Evolutionary conservation across 1,140 invertebrate species (phyloP).

Genomic region (Cydia pomonella): DNA sequence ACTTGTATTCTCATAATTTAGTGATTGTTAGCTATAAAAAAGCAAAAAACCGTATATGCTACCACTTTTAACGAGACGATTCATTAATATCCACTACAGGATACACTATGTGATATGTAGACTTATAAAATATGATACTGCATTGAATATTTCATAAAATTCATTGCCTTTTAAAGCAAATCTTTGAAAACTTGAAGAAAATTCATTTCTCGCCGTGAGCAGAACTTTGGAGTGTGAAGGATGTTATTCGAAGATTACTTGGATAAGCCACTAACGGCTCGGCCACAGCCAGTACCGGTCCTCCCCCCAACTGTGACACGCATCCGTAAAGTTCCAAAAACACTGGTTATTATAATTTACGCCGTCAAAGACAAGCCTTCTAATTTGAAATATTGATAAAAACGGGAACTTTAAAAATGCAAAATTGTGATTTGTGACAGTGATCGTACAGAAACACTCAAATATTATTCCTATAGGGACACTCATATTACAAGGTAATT

Average conservation of each 20-base stretch:
- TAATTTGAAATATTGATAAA: slow-evolving; percentile 63
- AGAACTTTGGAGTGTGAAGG: not conserved
- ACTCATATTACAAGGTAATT: slow-evolving; percentile 78
- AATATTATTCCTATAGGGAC: slow-evolving; percentile 67
- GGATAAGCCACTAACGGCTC: slow-evolving; percentile 29
- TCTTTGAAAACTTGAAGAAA: not conserved
- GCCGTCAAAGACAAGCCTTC: slow-evolving; percentile 64
- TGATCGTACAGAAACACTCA: slow-evolving; percentile 73
- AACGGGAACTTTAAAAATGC: slow-evolving; percentile 66
- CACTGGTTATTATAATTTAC: slow-evolving; percentile 57
- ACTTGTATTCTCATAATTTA: not conserved
- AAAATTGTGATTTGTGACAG: slow-evolving; percentile 80
- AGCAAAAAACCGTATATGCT: not conserved
- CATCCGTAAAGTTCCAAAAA: slow-evolving; percentile 64
- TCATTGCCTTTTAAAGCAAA: not conserved
- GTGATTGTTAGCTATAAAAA: not conserved
- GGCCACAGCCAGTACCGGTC: slow-evolving; percentile 48
- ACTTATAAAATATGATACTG: slow-evolving; percentile 19
- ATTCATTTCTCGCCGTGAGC: slow-evolving; percentile 27
- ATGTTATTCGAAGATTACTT: not conserved
- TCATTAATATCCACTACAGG: not conserved
- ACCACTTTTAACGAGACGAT: not conserved
- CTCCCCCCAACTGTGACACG: slow-evolving; percentile 66
- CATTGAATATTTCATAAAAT: slow-evolving; percentile 18
- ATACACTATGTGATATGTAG: slow-evolving; percentile 19